Conservation (phyloP, 1,140 invertebrate genomes). For the Aphis craccivora region DNA sequence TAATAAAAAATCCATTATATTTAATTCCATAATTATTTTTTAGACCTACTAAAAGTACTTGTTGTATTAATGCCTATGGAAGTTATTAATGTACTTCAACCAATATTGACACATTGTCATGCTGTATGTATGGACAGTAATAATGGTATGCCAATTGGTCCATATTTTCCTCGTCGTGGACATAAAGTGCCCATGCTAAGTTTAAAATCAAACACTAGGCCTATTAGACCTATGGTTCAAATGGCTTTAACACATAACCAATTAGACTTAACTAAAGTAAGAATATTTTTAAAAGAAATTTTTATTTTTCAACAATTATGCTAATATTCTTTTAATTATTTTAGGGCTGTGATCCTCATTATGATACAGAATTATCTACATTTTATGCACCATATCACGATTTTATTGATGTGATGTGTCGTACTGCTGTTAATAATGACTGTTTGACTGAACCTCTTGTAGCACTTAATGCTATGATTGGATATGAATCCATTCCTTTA, state of each 20-base stretch:
- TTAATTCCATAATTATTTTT: slow-evolving; percentile 61
- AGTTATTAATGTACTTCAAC: slow-evolving; percentile 81
- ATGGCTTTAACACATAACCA: slow-evolving; percentile 74
- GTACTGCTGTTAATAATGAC: slow-evolving; percentile 84
- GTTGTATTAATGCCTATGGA: slow-evolving; percentile 83
- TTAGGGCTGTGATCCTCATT: slow-evolving; percentile 78
- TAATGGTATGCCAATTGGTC: slow-evolving; percentile 73
- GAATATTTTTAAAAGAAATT: slow-evolving; percentile 60
- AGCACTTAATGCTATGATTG: slow-evolving; percentile 83
- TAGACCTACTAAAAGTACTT: slow-evolving; percentile 85
- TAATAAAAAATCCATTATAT: neutral
- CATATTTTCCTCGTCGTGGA: slow-evolving; percentile 75
- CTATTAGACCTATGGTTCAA: slow-evolving; percentile 84
- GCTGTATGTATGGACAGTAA: slow-evolving; percentile 79
- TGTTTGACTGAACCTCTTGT: slow-evolving; percentile 81
- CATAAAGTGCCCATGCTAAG: slow-evolving; percentile 64
- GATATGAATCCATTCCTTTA: slow-evolving; percentile 83
- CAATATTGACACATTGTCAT: slow-evolving; percentile 84
- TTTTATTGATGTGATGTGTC: slow-evolving; percentile 86
- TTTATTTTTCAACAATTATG: neutral
- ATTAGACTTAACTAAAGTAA: slow-evolving; percentile 57
- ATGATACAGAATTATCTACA: slow-evolving; percentile 77
- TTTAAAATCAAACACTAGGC: slow-evolving; percentile 66
- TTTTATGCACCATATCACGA: slow-evolving; percentile 85
- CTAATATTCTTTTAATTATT: slow-evolving; percentile 57